Base-by-base conservation (phyloP, 2,888 invertebrate species). In the Myopa testacea region DNA sequence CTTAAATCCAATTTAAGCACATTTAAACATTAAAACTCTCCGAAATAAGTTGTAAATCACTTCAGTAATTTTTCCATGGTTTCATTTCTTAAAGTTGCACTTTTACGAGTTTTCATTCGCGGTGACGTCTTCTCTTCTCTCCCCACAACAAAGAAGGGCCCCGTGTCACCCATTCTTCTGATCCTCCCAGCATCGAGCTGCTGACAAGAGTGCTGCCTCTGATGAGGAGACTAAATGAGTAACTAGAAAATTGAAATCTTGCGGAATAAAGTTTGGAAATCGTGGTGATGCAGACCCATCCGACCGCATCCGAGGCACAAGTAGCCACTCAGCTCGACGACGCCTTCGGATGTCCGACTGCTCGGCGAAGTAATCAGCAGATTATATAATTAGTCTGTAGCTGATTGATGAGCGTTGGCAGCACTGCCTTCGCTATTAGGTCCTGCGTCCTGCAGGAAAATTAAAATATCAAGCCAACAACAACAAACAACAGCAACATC, bases 321-420 rank as follows among this genome's bases (percentile, higher is more conserved):
- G 37, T 26, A 70, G 34, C 26, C 70, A 40, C 62, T 62, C 60
- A 73, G 73, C 62, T 8, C 26, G 55, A 45, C 45, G 55, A 10
- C 37, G 26, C 40, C 19, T 38, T 65, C 63, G 58, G 73, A 38
- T 63, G 34, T 62, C 40, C 73, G 19, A 26, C 55, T 34, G 62
- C 63, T 63, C 34, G 78, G 83, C 83, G 83, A 85, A 85, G 88
- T 87, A 86, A 86, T 88, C 87, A 88, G 87, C 84, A 88, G 88
- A 88, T 88, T 88, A 88, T 87, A 87, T 88, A 88, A 88, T 88
- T 88, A 88, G 88, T 88, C 88, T 88, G 88, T 84, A 86, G 84
- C 87, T 88, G 88, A 88, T 88, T 88, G 88, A 88, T 88, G 88
- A 88, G 88, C 85, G 84, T 84, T 86, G 82, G 81, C 83, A 82